Conservation (phyloP, 2,113 vertebrate species). For the Progne subis region DNA sequence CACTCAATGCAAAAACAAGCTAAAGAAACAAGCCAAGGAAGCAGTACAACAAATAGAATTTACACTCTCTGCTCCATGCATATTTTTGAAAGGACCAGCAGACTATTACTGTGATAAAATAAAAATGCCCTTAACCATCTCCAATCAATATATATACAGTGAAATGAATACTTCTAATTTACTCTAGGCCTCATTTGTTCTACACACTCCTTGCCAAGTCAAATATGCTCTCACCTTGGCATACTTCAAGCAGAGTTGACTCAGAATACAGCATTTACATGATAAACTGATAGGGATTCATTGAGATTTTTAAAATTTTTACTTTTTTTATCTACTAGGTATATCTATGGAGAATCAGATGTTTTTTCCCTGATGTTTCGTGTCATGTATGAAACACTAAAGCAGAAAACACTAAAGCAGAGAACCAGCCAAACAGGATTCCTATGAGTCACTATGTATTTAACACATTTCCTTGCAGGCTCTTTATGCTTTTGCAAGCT, state of each 20-base stretch:
- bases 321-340: not conserved
- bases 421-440: slow-evolving; percentile 25
- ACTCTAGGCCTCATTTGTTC: not conserved
- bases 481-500: not conserved
- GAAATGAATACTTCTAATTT: not conserved
- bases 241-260: not conserved
- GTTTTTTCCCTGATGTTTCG: not conserved
- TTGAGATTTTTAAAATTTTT: not conserved
- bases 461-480: accelerated
- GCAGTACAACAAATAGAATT: not conserved
- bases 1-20: not conserved
- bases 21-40: not conserved
- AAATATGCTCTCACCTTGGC: not conserved
- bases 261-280: not conserved
- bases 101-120: not conserved
- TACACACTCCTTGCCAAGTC: not conserved
- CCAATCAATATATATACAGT: not conserved
- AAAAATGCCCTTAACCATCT: not conserved
- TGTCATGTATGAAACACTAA: not conserved
- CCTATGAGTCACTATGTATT: not conserved
- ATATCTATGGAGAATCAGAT: not conserved
- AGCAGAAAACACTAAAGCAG: not conserved
- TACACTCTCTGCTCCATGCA: not conserved
- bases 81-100: not conserved
- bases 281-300: not conserved